Conservation (phyloP, 2,113 vertebrate genomes). For the Maccullochella peelii region DNA sequence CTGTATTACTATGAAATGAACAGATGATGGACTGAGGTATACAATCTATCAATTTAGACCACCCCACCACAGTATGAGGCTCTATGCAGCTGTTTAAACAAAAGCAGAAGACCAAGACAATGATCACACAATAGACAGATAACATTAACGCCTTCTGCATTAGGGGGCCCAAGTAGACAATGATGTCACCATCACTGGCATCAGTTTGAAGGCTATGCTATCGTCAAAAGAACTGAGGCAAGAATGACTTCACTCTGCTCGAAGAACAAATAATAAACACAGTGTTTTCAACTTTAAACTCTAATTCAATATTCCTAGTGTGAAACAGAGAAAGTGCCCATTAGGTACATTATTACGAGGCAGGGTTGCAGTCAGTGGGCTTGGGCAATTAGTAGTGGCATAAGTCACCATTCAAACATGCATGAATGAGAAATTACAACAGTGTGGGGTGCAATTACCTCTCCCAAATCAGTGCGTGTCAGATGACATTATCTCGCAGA, state of each 20-base stretch:
- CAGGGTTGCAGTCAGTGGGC: conserved; percentile 52
- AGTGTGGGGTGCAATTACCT: conserved; percentile 77
- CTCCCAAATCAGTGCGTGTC: conserved; percentile 74
- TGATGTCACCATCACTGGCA: conserved; percentile 71
- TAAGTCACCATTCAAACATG: conserved; percentile 81
- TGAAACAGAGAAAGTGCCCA: conserved; percentile 61
- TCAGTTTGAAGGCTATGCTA: conserved; percentile 23
- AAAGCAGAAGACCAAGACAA: conserved; percentile 54
- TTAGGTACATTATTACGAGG: conserved; percentile 69
- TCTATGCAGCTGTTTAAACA: conserved; percentile 79
- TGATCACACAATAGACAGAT: conserved; percentile 69
- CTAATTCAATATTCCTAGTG: conserved; percentile 57
- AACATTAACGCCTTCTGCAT: conserved; percentile 57
- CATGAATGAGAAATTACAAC: conserved; percentile 83
- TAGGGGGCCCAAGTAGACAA: conserved; percentile 46
- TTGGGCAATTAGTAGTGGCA: conserved; percentile 70
- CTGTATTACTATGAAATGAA: conserved; percentile 7
- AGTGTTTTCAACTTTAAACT: conserved; percentile 34
- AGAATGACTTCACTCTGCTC: conserved; percentile 52
- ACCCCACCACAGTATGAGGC: conserved; percentile 28
- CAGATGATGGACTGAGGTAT: conserved; percentile 3
- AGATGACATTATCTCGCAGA: conserved; percentile 79
- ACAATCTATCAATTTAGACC: conserved; percentile 35
- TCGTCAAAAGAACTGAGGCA: conserved; percentile 36
- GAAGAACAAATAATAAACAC: conserved; percentile 63